phyloP scores from a whole-genome alignment of 2,113 vertebrate species.

The Gymnorhina tibicen region DNA sequence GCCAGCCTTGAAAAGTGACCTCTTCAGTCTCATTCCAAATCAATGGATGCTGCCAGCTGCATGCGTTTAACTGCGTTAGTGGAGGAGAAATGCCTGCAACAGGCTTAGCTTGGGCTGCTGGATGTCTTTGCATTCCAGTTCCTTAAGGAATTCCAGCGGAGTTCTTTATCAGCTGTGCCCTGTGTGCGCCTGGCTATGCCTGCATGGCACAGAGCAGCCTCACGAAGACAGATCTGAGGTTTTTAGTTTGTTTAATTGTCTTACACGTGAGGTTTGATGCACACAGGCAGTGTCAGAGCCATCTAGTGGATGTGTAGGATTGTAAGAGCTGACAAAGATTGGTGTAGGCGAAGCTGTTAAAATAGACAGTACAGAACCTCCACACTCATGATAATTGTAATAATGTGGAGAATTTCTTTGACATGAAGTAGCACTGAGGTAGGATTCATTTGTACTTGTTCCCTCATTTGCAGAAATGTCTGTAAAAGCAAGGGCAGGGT shows the following conservation, averaged over 20 bases:
- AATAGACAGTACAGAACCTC: background rate
- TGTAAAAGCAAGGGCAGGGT: background rate
- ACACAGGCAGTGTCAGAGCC: background rate
- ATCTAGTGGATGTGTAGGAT: constrained; percentile 37
- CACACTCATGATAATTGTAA: background rate
- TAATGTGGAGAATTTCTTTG: background rate
- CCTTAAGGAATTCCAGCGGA: background rate
- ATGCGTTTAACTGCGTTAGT: background rate
- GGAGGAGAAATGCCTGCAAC: background rate
- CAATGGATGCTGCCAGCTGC: background rate
- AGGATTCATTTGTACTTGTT: background rate
- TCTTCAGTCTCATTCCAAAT: background rate
- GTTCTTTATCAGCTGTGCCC: background rate
- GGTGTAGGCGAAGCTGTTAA: background rate
- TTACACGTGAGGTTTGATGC: background rate
- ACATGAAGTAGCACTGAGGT: background rate
- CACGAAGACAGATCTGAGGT: background rate
- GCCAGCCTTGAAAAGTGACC: background rate
- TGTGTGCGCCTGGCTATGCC: background rate
- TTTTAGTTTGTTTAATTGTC: background rate
- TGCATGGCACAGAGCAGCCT: background rate
- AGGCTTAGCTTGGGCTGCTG: background rate
- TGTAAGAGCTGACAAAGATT: background rate
- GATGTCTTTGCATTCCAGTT: background rate
- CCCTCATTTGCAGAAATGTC: background rate